phyloP scores from a whole-genome alignment of 2,888 invertebrate species.

The Belgica antarctica region DNA sequence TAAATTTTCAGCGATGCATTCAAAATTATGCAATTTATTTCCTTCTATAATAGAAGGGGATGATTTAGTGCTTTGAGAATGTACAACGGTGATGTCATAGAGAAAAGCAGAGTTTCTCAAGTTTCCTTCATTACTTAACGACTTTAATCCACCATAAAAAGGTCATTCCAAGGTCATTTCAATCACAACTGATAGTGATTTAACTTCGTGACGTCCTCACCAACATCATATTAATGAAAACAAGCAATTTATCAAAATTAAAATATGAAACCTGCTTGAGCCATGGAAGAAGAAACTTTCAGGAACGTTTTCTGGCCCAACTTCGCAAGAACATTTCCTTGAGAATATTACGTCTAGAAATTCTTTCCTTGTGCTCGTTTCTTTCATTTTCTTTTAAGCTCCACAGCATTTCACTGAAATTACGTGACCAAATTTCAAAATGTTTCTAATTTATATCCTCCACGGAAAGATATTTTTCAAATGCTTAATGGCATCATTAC shows the following conservation, averaged over 20 bases:
- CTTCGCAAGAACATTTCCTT: too few species aligned
- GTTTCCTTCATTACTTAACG: too few species aligned
- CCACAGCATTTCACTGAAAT: conserved; percentile 5
- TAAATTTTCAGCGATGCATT: neutral
- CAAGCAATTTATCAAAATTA: conserved; percentile 23
- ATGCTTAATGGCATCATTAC: conserved; percentile 43
- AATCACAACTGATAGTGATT: too few species aligned
- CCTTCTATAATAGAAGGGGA: neutral
- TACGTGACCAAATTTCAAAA: conserved; percentile 44
- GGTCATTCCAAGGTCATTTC: too few species aligned
- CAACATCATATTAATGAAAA: conserved; percentile 7
- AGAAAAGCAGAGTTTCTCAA: too few species aligned
- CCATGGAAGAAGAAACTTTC: neutral
- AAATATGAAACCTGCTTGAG: conserved; percentile 20
- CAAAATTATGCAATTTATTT: neutral
- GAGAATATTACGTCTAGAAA: neutral
- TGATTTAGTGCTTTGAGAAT: neutral
- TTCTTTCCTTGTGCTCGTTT: neutral
- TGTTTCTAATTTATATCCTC: conserved; percentile 43
- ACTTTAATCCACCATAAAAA: too few species aligned
- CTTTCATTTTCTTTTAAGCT: conserved; percentile 28
- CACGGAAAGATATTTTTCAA: conserved; percentile 43
- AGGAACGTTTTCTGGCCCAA: neutral
- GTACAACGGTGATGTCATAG: too few species aligned
- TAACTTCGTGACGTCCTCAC: too few species aligned